Evolutionary conservation across 2,888 invertebrate genomes (phyloP).

Genomic region (Punctoribates punctum): DNA sequence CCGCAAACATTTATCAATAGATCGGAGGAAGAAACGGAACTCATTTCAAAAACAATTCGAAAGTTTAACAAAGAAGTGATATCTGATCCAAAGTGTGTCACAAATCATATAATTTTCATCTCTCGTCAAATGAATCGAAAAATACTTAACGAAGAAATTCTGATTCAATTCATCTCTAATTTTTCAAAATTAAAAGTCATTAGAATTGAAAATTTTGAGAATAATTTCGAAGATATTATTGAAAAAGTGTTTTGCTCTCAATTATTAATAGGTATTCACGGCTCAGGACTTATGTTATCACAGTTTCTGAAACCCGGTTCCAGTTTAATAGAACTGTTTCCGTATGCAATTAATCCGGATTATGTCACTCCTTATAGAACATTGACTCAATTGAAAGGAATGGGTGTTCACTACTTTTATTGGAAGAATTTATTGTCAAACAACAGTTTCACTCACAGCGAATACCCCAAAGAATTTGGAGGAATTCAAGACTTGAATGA

Average conservation of each 20-base stretch:
- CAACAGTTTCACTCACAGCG: conserved; percentile 53
- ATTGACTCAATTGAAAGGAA: conserved; percentile 52
- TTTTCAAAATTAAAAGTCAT: not conserved
- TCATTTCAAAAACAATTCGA: conserved; percentile 29
- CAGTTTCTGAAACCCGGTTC: conserved; percentile 54
- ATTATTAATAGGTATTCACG: conserved; percentile 56
- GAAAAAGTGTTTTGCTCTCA: conserved; percentile 47
- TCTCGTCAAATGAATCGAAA: conserved; percentile 53
- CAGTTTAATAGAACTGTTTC: conserved; percentile 57
- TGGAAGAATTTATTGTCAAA: conserved; percentile 54
- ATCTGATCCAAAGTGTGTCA: not conserved
- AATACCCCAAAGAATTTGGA: conserved; percentile 53
- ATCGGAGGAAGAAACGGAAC: not conserved
- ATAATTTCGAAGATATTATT: conserved; percentile 51
- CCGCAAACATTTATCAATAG: conserved; percentile 54
- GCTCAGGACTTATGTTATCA: conserved; percentile 55
- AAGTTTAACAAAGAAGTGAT: not conserved
- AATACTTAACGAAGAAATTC: conserved; percentile 56
- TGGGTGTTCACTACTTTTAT: conserved; percentile 53
- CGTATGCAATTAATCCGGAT: conserved; percentile 56
- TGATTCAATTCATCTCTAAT: conserved; percentile 51
- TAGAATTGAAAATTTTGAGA: conserved; percentile 40
- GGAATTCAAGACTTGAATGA: conserved; percentile 54
- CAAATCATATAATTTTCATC: conserved; percentile 51
- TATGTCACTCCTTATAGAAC: conserved; percentile 56